Conservation (phyloP, 53 echinoderm and acorn worm genomes). For the Holothuria leucospilota region DNA sequence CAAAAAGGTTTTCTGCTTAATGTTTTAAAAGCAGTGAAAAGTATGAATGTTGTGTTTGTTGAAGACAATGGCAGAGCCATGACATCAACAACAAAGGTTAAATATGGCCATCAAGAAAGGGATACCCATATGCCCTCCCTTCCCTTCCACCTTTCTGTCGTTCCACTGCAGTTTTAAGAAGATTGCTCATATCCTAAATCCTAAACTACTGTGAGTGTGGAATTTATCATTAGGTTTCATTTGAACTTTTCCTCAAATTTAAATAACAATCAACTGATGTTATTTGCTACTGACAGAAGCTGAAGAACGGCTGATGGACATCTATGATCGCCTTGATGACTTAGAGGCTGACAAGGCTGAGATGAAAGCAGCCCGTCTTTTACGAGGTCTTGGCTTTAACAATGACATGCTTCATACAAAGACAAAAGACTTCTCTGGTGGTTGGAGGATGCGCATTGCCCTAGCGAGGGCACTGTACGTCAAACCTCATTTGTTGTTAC, state of each 20-base stretch:
- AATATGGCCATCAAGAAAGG: too few relatives aligned
- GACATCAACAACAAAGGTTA: too few relatives aligned
- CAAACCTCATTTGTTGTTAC: constrained; percentile 88
- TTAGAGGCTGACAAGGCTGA: constrained; percentile 91
- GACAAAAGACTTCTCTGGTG: constrained; percentile 93
- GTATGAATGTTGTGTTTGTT: too few relatives aligned
- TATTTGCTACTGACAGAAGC: constrained; percentile 62
- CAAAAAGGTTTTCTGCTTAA: too few relatives aligned
- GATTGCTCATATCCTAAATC: neutral
- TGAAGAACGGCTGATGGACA: constrained; percentile 91
- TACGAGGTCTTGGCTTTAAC: constrained; percentile 90
- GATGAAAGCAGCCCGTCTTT: constrained; percentile 83
- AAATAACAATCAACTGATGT: too few relatives aligned
- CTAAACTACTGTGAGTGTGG: too few relatives aligned
- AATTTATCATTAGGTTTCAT: too few relatives aligned
- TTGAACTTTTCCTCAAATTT: too few relatives aligned
- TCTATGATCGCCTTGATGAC: constrained; percentile 92
- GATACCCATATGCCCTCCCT: too few relatives aligned
- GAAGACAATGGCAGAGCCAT: too few relatives aligned
- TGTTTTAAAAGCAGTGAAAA: too few relatives aligned
- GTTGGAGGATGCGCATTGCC: constrained; percentile 97
- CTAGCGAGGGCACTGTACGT: constrained; percentile 97
- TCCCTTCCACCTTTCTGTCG: too few relatives aligned
- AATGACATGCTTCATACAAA: constrained; percentile 84
- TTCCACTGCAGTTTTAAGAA: neutral